Percentiles rank a stretch among this genome's conserved stretches.
These are phyloP conservation scores for Exephanes ischioxanthus DNA, from an alignment of 2,888 invertebrate genomes.

Conservation along the genomic window DNA sequence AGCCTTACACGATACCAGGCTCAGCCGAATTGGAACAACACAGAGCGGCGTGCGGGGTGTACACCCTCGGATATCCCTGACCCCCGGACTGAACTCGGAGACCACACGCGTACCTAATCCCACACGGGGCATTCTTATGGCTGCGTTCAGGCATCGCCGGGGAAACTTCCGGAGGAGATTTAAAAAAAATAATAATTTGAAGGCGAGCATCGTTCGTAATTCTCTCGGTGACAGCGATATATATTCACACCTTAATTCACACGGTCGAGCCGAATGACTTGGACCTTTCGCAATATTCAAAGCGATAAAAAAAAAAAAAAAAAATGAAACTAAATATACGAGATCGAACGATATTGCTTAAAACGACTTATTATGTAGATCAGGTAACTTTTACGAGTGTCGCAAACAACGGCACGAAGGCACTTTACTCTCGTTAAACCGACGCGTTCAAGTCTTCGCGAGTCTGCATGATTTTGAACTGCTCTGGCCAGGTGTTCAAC, in stretches of 20 bases:
- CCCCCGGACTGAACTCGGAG: constrained; percentile 73
- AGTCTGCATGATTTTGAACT: constrained; percentile 68
- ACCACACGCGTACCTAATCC: constrained; percentile 77
- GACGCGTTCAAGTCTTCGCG: constrained; percentile 31
- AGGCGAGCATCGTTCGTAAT: not conserved
- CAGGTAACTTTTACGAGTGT: constrained; percentile 8
- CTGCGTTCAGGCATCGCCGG: constrained; percentile 71
- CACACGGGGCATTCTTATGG: constrained; percentile 73
- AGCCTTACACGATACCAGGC: constrained; percentile 31
- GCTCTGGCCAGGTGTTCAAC: constrained; percentile 74
- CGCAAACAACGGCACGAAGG: not conserved
- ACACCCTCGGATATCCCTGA: constrained; percentile 70
- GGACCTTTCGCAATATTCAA: not conserved
- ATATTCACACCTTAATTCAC: not conserved
- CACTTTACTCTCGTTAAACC: not conserved
- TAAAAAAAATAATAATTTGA: constrained; percentile 48
- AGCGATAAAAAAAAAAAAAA: too few relatives aligned
- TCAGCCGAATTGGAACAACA: constrained; percentile 46
- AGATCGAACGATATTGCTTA: not conserved
- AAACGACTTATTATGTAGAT: constrained; percentile 10
- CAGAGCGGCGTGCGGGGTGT: constrained; percentile 50
- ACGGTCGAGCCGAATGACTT: not conserved
- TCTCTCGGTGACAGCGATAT: not conserved
- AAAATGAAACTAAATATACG: not conserved
- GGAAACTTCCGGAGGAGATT: constrained; percentile 59